These are phyloP conservation scores for Sinonovacula constricta DNA, from an alignment of 1,140 invertebrate genomes.

Conservation along the genomic window DNA sequence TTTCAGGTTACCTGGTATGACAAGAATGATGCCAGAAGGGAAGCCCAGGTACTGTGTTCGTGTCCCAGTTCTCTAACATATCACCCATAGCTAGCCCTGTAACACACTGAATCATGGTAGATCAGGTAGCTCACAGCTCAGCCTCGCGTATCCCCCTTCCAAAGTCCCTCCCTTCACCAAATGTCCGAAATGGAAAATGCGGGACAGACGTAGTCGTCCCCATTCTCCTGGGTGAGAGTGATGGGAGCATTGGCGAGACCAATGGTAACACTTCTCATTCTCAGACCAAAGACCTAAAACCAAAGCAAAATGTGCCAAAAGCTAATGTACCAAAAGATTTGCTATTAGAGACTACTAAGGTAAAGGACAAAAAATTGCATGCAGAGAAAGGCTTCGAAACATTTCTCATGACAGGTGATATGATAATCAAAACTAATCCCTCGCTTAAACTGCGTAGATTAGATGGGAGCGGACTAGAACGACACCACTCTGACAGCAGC, in stretches of 20 bases:
- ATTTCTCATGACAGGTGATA: conserved; percentile 78
- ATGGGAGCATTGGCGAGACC: neutral
- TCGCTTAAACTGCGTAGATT: conserved; percentile 58
- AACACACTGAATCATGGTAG: conserved; percentile 63
- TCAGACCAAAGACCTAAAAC: conserved; percentile 1
- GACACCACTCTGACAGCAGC: conserved; percentile 60
- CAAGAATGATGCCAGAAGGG: neutral
- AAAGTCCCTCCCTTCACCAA: conserved; percentile 41
- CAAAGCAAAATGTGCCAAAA: conserved; percentile 44
- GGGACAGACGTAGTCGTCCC: conserved; percentile 22
- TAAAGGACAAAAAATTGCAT: conserved; percentile 8
- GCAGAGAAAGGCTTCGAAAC: conserved; percentile 75
- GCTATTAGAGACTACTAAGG: conserved; percentile 28
- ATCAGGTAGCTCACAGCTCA: conserved; percentile 63
- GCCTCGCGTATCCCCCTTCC: conserved; percentile 72
- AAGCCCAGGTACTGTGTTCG: neutral
- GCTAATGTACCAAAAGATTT: conserved; percentile 39
- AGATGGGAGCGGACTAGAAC: conserved; percentile 49
- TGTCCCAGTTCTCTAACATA: neutral
- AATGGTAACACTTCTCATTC: conserved; percentile 7
- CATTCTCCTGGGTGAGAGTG: neutral
- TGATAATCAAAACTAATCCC: conserved; percentile 75
- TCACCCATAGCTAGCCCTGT: neutral
- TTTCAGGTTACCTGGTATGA: neutral
- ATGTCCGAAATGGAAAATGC: conserved; percentile 45